Conservation (phyloP, 1,140 invertebrate genomes). For the Aphaenogaster ashmeadi region DNA sequence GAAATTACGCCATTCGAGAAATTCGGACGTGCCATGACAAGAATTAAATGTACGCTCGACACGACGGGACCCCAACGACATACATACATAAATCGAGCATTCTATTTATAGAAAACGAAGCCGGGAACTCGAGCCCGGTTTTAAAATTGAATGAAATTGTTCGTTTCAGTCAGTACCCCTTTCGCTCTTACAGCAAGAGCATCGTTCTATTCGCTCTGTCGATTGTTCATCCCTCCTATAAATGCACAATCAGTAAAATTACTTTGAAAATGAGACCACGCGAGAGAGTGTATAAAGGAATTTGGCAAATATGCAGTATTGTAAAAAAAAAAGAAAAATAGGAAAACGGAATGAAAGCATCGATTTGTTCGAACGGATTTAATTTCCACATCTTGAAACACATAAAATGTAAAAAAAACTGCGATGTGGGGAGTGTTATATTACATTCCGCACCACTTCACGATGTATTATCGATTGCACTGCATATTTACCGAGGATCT, state of each 20-base stretch:
- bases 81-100: conserved; percentile 6
- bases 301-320: conserved; percentile 7
- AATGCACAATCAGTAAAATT: not conserved
- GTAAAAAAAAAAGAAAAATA: not conserved
- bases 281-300: not conserved
- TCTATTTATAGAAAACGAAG: not conserved
- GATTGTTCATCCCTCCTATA: not conserved
- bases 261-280: not conserved
- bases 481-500: conserved; percentile 9
- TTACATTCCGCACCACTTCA: not conserved
- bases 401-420: not conserved
- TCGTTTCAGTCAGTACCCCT: not conserved
- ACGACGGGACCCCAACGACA: conserved; percentile 14
- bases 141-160: conserved; percentile 13
- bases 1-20: conserved; percentile 25
- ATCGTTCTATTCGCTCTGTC: too few species aligned
- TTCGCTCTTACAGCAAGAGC: not conserved
- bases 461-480: not conserved
- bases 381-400: not conserved
- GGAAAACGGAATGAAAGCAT: not conserved
- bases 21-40: conserved; percentile 16
- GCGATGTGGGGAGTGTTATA: not conserved
- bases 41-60: not conserved
- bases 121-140: not conserved
- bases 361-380: not conserved